phyloP scores from a whole-genome alignment of 2,888 invertebrate species.

The Brachyptera putata region DNA sequence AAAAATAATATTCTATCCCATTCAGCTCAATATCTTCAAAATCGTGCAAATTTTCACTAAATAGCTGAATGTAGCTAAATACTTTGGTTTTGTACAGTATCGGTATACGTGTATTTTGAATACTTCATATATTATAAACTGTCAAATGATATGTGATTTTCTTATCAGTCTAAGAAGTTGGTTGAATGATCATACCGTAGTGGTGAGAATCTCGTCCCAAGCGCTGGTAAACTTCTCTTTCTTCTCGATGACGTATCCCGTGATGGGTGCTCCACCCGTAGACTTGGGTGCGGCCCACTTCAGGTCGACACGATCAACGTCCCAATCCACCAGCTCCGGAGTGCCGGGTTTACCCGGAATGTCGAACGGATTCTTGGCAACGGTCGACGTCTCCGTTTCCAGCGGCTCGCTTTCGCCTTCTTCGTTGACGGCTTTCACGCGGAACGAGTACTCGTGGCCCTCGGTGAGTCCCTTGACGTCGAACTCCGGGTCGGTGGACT shows the following conservation, averaged over 20 bases:
- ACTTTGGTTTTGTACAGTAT: no score
- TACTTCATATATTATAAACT: no score
- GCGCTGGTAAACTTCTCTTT: slow-evolving; percentile 71
- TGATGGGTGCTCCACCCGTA: slow-evolving; percentile 75
- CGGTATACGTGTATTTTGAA: no score
- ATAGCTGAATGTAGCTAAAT: no score
- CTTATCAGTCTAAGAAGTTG: no score
- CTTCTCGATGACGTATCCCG: slow-evolving; percentile 85
- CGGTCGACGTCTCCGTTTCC: slow-evolving; percentile 79
- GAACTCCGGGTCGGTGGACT: slow-evolving; percentile 80
- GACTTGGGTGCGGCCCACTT: slow-evolving; percentile 77
- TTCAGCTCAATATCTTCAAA: no score
- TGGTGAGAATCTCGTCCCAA: slow-evolving; percentile 78
- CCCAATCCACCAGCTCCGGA: slow-evolving; percentile 85
- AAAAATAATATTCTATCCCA: no score
- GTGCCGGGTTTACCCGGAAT: slow-evolving; percentile 81
- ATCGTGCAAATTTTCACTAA: no score
- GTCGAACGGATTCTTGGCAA: slow-evolving; percentile 95
- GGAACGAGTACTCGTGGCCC: slow-evolving; percentile 89
- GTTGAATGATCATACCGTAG: slow-evolving; percentile 63
- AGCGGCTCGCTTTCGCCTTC: slow-evolving; percentile 94
- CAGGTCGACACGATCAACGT: slow-evolving; percentile 80
- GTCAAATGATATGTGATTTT: no score
- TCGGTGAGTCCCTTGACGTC: slow-evolving; percentile 86
- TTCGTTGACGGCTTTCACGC: slow-evolving; percentile 90